Evolutionary conservation across 1,140 invertebrate species (phyloP), one percentile per base, ranked within the genome.

Genomic region (Aporrectodea caliginosa): DNA sequence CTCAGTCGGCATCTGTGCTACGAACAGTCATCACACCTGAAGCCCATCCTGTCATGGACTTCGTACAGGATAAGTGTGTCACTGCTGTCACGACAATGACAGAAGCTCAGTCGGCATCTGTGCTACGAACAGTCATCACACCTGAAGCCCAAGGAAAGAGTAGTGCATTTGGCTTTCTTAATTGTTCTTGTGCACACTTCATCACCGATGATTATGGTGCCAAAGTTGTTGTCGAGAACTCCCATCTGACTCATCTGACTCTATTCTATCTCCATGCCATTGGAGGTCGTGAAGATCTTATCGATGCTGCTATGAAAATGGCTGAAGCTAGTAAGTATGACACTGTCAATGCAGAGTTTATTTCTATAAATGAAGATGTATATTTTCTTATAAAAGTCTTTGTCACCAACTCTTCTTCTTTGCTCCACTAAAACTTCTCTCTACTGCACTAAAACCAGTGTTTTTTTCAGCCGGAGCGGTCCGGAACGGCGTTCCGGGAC

Each of bases 141-240:
- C n/a, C n/a, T n/a, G n/a, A n/a, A n/a, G n/a, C n/a, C n/a, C n/a
- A 99, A 92, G 98, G 98, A 89, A 99, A 99, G 91, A 94, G 98
- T 84, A 99, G 99, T 86, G 98, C 98, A 0, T 99, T 99, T 86
- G 98, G 98, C 35, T 99, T 99, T 86, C 92, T 97, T 70, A 98
- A 99, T 88, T 91, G 98, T 82, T 99, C 98, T 0, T 89, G 99
- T 73, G 98, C 98, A 0, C 98, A 99, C 90, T 99, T 99, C 90
- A 99, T 99, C 85, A 99, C 99, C 89, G 98, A 99, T 88, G 98
- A 99, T 92, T 99, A 99, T 86, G 98, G 98, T 92, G 97, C 98
- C 69, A 93, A 96, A 90, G 98, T 98, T 35, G 99, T 99, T 89
- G 98, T 99, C 78, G 98, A 99, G 90, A 99, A 99, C 88, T 99